phyloP scores from a whole-genome alignment of 2,113 vertebrate species.

The Tragelaphus imberbis region DNA sequence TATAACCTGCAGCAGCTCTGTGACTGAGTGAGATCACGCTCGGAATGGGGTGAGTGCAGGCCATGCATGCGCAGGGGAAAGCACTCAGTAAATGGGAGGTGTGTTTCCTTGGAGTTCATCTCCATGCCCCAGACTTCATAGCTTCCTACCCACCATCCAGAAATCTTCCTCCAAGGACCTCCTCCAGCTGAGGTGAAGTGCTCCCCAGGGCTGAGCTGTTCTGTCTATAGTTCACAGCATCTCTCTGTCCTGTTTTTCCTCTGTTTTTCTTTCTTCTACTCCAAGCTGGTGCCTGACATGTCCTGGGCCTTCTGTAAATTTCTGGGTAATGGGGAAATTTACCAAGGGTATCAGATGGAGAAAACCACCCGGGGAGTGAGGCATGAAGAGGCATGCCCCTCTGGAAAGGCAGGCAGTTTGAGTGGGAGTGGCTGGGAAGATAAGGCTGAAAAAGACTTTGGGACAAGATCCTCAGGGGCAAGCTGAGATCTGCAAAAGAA shows the following conservation, averaged over 20 bases:
- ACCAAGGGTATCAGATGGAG: background rate
- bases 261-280: background rate
- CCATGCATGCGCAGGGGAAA: background rate
- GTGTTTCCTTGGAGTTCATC: background rate
- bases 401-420: background rate
- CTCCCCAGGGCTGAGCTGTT: background rate
- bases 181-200: background rate
- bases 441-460: background rate
- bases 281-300: rapidly evolving
- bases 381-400: background rate
- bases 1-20: background rate
- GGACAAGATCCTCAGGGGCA: background rate
- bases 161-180: background rate
- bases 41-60: background rate
- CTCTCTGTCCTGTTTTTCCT: background rate
- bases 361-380: background rate
- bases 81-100: background rate
- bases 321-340: background rate
- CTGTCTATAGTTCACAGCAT: background rate
- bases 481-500: background rate
- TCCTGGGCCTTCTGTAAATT: too few relatives aligned
- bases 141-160: background rate
- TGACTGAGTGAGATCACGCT: background rate
- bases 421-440: too few relatives aligned
- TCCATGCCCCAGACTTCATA: rapidly evolving